Percentiles rank a stretch among this genome's conserved stretches.
Evolutionary conservation across 2,113 vertebrate species (phyloP).

Genomic region (Onychorhynchus coronatus): DNA sequence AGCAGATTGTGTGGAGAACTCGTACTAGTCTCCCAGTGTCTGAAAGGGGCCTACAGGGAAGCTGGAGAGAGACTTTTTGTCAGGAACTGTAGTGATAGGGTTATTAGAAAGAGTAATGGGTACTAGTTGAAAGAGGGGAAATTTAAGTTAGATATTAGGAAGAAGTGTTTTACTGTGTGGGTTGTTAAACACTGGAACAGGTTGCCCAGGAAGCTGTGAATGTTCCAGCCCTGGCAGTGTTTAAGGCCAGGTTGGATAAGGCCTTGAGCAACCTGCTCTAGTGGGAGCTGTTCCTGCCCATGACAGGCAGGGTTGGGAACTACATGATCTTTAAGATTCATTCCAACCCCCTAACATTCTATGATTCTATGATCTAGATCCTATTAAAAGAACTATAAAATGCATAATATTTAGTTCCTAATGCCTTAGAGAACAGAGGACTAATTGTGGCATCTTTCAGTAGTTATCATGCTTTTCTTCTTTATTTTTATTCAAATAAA

Average conservation of each 20-base stretch:
- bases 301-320: neutral
- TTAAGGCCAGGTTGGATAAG: neutral
- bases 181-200: neutral
- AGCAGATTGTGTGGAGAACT: neutral
- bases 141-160: neutral
- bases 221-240: neutral
- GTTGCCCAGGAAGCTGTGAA: neutral
- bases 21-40: neutral
- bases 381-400: neutral
- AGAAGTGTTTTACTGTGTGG: neutral
- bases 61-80: neutral
- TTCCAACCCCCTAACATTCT: neutral
- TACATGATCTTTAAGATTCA: neutral
- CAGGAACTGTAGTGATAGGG: neutral
- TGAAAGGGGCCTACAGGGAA: neutral
- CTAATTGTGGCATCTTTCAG: neutral
- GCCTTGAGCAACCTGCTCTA: neutral
- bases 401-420: neutral
- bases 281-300: neutral
- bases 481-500: neutral
- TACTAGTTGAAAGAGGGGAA: neutral
- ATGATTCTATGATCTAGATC: neutral
- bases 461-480: neutral
- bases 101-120: neutral
- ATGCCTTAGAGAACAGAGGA: neutral